Evolutionary conservation across 2,888 invertebrate species (phyloP), one percentile per base, ranked within the genome.

Genomic region (Aleiodes leptofemur): DNA sequence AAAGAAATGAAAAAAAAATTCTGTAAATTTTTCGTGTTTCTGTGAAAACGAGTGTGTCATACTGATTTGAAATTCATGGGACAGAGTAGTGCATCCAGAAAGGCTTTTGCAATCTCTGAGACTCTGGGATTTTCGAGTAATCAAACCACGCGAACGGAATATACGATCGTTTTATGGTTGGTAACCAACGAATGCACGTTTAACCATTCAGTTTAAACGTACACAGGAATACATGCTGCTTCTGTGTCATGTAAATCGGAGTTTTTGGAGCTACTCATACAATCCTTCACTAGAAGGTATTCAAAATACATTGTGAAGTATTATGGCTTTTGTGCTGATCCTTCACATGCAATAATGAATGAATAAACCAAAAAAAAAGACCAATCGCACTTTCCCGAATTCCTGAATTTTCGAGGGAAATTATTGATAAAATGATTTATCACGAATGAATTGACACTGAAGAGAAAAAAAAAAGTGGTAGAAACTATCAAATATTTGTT

Each of bases 81-180:
- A 13, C 34, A n/a, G 64, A 61, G 61, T 61, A 61, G 61, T 61
- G 31, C 43, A 61, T 34, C 43, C 14, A 34, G 61, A 14, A 38
- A n/a, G 61, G 23, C 23, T 38, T 61, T 16, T 43, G 61, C 61
- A 61, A 61, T 61, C 34, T 34, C 38, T 31, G 43, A 61, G 61
- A 8, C 43, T 11, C 23, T 43, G 61, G 61, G 14, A 7, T 61
- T 38, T 31, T 64, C 64, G 64, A 64, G 64, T 64, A 64, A 64
- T 64, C 64, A 64, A 64, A 64, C 64, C 43, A 64, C 48, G 64
- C 16, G 43, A 38, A 43, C 64, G 43, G 64, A 64, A 64, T 48
- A 64, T 64, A 64, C 64, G 43, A 64, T 43, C 48, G 48, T 64
- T 64, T 64, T 64, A 64, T 64, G 38, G 48, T 64, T 16, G 64